Evolutionary conservation across 2,888 invertebrate genomes (phyloP), one percentile per base, ranked within the genome.

Genomic region (Invenusta paracnida): DNA sequence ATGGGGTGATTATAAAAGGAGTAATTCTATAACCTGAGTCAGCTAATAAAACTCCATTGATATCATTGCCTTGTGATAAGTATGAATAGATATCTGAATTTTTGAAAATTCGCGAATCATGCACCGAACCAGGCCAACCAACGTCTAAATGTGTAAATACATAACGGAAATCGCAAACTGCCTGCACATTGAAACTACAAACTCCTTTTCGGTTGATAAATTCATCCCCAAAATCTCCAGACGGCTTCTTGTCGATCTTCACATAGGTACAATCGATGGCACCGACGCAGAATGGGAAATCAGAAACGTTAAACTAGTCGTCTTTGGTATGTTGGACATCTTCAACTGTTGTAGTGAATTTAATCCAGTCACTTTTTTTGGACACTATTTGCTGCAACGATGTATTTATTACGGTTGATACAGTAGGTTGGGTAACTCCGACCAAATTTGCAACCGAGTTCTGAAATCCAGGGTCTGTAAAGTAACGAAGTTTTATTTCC

Each of bases 1-100:
- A 85, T 28, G 85, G 85, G 2, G 85, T 83, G 29, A 85, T 84
- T 30, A 85, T n/a, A 67, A 67, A 85, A n/a, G 82, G 85, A 11
- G 85, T 73, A 13, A 85, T 85, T 17, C 81, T 82, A 29, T 83
- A 85, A 29, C 85, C 85, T 25, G 73, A 23, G 28, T 85, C 85
- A 29, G 83, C 85, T 27, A 85, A 29, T 25, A 85, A 81, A 28
- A 85, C 25, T 28, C 29, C 85, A 85, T 28, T 28, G 30, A 82
- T 5, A 82, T 13, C 82, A 82, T 29, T 29, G 27, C n/a, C 11
- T 82, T 17, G 30, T 82, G 48, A 48, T 48, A 48, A 48, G 48
- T 48, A 48, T 48, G 48, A 48, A 48, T 48, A 82, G 13, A 82
- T 82, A 28, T 13, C 82, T 29, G 82, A 82, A 30, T 82, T 82